Evolutionary conservation across 1,140 invertebrate genomes (phyloP), one percentile per base, ranked within the genome.

Genomic region (Cydia amplana): DNA sequence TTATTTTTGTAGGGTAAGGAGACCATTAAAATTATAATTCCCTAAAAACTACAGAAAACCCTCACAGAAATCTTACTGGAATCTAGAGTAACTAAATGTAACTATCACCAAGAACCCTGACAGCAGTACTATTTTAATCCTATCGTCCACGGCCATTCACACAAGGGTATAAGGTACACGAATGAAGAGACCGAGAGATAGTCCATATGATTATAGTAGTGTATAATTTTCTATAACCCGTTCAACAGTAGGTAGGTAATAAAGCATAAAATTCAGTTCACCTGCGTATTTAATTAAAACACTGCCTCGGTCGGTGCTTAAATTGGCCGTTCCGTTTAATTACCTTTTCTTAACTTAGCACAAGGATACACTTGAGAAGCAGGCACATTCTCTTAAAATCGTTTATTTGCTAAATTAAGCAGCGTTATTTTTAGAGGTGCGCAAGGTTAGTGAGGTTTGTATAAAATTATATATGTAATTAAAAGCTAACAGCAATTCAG

Each of bases 271-370:
- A 18, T 51, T 51, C n/a, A 18, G 18, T 51, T 51, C n/a, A 51
- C 49, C 49, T 51, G 49, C n/a, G 49, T 18, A 32, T 32, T 32
- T 32, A n/a, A 51, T 51, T 51, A 51, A 51, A n/a, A 18, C n/a
- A 49, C 49, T 51, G 49, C 49, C 49, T 51, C 49, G 0, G 6
- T 23, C 55, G 20, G 20, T 60, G 55, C 20, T 60, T 23, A 60
- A 60, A 60, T 60, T 23, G 55, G 20, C 10, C 20, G 55, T 60
- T 60, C 55, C 55, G 55, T 60, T 60, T 60, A 60, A 60, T 60
- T 60, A 60, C 55, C 18, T 60, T 23, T 60, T 60, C 55, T 60
- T 60, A 60, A 12, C 55, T 60, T 23, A 60, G 55, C 55, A 60
- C 55, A 60, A 60, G 55, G 55, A 60, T 60, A 60, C 51, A 18